A percentile compares a stretch with the other conserved stretches of the same genome.
Conservation (phyloP, 2,797 vertebrate genomes). For the Sebastolobus altivelis region DNA sequence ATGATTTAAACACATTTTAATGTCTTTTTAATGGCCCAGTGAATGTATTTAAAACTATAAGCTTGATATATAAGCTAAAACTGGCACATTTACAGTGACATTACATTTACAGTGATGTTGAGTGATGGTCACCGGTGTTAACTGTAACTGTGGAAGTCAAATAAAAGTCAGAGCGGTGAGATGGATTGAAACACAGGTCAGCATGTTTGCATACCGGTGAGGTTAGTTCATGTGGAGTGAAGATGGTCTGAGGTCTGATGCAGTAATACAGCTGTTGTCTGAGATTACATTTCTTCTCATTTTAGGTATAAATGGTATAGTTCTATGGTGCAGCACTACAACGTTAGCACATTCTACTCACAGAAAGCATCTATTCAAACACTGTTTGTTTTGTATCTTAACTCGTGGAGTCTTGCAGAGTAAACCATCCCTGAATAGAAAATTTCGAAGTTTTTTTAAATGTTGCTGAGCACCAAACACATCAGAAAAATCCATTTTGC, state of each 20-base stretch:
- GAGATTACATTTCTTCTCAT: not conserved
- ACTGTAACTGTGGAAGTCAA: conserved; percentile 48
- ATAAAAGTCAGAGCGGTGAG: conserved; percentile 53
- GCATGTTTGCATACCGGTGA: conserved; percentile 28
- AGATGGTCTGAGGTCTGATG: not conserved
- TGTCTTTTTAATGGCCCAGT: conserved; percentile 20
- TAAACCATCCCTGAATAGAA: not conserved
- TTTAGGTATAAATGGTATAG: not conserved
- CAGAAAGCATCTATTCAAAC: not conserved
- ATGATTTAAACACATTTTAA: conserved; percentile 21
- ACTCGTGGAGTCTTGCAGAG: not conserved
- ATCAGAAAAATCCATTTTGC: not conserved
- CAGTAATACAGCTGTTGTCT: not conserved
- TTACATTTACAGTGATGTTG: conserved; percentile 53
- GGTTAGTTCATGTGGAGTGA: conserved; percentile 13
- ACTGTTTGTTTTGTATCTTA: not conserved
- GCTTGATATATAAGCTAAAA: conserved; percentile 6
- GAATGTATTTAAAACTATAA: conserved; percentile 37
- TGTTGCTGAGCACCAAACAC: not conserved
- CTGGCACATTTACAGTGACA: conserved; percentile 42
- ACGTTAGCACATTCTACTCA: not conserved
- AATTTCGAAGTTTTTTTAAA: not conserved
- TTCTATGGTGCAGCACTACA: not conserved
- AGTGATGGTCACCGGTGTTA: conserved; percentile 12
- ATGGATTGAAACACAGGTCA: conserved; percentile 28